These are phyloP conservation scores for Synergus gifuensis DNA, from an alignment of 2,888 invertebrate genomes.

Conservation along the genomic window DNA sequence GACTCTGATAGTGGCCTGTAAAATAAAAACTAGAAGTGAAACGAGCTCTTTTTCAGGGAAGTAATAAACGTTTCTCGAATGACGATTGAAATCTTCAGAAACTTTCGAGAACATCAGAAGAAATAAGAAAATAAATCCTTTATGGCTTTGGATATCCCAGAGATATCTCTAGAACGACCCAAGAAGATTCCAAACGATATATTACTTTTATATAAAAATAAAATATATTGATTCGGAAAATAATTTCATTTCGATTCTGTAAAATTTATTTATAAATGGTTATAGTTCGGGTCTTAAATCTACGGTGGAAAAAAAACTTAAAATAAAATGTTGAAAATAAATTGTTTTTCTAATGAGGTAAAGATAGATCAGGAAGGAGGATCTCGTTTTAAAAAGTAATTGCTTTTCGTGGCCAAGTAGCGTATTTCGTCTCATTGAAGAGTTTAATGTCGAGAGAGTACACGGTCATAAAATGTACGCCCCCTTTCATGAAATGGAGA, in stretches of 20 bases:
- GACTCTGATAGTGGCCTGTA: not conserved
- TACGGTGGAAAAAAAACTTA: not conserved
- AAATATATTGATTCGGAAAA: no score
- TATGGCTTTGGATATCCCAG: no score
- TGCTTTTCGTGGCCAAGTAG: slow-evolving; percentile 23
- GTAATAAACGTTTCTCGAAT: not conserved
- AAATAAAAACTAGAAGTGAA: slow-evolving; percentile 4
- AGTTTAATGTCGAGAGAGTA: slow-evolving; percentile 36
- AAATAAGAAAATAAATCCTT: not conserved
- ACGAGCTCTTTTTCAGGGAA: not conserved
- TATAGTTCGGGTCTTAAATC: no score
- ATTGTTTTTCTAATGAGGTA: not conserved
- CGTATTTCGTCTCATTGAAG: slow-evolving; percentile 27
- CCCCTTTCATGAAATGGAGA: slow-evolving; percentile 28
- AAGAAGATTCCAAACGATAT: no score
- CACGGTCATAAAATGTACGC: slow-evolving; percentile 39
- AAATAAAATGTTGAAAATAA: not conserved
- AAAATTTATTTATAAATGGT: no score
- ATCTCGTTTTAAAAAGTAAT: slow-evolving; percentile 14
- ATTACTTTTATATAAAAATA: no score
- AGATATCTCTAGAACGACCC: no score
- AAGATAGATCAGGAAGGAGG: not conserved
- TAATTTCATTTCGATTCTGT: no score
- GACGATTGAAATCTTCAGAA: not conserved
- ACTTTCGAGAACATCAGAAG: not conserved